Evolutionary conservation across 2,888 invertebrate genomes (phyloP).

Genomic region (Mechanitis mazaeus): DNA sequence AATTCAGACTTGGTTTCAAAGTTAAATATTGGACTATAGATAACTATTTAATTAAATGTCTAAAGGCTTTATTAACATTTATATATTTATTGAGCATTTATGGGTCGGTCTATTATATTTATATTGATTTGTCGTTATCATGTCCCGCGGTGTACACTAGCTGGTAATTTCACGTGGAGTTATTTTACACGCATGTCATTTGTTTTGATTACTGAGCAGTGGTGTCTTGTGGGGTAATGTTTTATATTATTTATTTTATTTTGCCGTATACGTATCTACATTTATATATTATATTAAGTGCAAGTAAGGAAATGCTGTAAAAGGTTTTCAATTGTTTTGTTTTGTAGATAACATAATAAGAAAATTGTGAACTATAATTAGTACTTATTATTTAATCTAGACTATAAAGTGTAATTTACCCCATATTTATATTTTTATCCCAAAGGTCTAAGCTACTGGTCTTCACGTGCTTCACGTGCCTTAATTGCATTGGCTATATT

Average conservation of each 20-base stretch:
- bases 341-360: background rate
- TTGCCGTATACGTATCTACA: background rate
- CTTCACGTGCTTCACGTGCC: background rate
- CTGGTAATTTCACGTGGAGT: constrained; percentile 32
- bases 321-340: background rate
- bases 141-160: constrained; percentile 28
- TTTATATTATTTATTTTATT: constrained; percentile 8
- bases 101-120: background rate
- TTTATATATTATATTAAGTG: background rate
- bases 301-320: background rate
- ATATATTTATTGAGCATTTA: background rate
- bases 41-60: too few species aligned
- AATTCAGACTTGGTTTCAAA: too few species aligned
- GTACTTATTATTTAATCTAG: too few species aligned
- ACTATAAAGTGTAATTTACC: too few species aligned
- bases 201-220: constrained; percentile 7
- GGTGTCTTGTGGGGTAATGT: constrained; percentile 8
- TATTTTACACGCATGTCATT: constrained; percentile 12
- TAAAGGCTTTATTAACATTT: too few species aligned
- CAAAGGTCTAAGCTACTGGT: background rate
- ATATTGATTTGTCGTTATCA: background rate
- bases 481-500: constrained; percentile 6
- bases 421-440: background rate
- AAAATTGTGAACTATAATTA: too few species aligned
- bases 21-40: too few species aligned